Evolutionary conservation across 2,113 vertebrate genomes (phyloP).

Genomic region (Acrocephalus kingi): DNA sequence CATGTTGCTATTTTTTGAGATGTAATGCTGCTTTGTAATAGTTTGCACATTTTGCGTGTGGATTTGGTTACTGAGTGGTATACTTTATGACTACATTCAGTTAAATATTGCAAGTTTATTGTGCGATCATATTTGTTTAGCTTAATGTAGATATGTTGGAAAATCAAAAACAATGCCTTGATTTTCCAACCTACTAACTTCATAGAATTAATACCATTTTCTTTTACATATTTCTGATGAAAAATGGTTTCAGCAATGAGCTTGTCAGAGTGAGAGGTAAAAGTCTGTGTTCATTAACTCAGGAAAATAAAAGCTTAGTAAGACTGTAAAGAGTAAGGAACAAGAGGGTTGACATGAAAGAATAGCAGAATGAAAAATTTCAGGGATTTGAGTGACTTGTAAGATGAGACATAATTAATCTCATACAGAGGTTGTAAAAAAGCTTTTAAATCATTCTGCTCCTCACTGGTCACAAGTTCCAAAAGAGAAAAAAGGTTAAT

Average conservation of each 20-base stretch:
- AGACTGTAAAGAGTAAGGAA: background rate
- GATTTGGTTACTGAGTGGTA: background rate
- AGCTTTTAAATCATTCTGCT: background rate
- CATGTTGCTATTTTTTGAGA: background rate
- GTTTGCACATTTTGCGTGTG: background rate
- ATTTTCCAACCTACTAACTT: background rate
- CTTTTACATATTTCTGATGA: background rate
- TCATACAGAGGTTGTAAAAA: background rate
- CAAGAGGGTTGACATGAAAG: background rate
- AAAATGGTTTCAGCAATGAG: background rate
- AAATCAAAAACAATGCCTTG: background rate
- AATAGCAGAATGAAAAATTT: background rate
- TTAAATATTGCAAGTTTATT: slow-evolving; percentile 12
- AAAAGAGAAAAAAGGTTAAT: background rate
- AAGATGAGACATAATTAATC: background rate
- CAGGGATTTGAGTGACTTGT: background rate
- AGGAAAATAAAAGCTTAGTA: background rate
- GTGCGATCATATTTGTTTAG: background rate
- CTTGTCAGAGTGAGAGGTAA: background rate
- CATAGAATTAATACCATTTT: background rate
- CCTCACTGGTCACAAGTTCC: background rate
- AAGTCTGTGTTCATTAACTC: background rate
- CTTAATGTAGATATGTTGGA: background rate
- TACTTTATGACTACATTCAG: background rate
- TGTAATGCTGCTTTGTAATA: background rate